Conservation (phyloP, 2,797 vertebrate species). For the Luscinia megarhynchos region DNA sequence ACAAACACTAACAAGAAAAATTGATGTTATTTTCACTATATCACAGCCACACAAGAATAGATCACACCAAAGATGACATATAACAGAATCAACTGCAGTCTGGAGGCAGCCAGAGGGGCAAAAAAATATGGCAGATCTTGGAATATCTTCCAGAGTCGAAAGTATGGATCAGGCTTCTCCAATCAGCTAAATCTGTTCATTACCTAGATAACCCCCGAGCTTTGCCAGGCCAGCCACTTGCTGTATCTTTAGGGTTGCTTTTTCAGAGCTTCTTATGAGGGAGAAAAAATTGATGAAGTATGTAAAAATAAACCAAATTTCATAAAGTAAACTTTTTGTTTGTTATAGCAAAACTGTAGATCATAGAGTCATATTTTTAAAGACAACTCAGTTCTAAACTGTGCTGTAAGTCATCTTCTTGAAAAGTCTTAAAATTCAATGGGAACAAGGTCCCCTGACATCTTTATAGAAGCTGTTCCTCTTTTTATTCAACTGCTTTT, state of each 20-base stretch:
- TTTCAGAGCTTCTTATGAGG: neutral
- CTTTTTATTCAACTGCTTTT: neutral
- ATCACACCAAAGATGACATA: neutral
- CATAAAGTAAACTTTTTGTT: neutral
- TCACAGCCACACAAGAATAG: neutral
- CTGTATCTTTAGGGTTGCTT: neutral
- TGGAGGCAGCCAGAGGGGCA: neutral
- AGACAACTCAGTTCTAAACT: neutral
- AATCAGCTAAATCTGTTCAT: neutral
- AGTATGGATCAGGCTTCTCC: neutral
- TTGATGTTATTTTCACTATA: neutral
- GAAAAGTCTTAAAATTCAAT: neutral
- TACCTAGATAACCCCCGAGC: neutral
- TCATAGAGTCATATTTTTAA: neutral
- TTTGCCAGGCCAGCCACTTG: neutral
- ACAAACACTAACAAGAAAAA: neutral
- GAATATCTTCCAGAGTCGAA: neutral
- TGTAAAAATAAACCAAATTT: neutral
- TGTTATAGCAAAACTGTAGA: neutral
- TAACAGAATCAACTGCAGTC: neutral
- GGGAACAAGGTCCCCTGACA: neutral
- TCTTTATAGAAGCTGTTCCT: neutral
- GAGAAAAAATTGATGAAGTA: neutral
- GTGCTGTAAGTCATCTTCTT: neutral
- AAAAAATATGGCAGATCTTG: neutral